Conservation (phyloP, 2,797 vertebrate genomes). For the Microctenopoma lineatum region DNA sequence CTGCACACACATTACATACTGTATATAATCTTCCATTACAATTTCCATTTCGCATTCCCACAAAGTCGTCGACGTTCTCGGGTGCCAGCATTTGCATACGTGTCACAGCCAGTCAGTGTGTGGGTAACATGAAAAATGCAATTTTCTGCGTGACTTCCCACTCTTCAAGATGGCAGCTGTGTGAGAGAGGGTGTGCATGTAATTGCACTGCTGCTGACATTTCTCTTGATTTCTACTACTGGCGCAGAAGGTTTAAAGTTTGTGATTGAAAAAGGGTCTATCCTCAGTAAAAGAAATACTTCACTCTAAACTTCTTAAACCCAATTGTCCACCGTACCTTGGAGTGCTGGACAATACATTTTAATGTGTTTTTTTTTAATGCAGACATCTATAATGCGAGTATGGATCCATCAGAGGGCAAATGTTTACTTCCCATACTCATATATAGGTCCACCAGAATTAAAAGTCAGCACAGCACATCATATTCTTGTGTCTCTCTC, state of each 20-base stretch:
- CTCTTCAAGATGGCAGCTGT: conserved; percentile 42
- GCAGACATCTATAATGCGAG: too few relatives aligned
- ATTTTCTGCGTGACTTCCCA: conserved; percentile 70
- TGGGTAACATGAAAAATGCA: conserved; percentile 54
- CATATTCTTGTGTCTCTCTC: too few relatives aligned
- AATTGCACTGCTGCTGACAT: conserved; percentile 37
- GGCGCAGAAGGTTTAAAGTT: conserved; percentile 24
- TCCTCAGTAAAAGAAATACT: conserved; percentile 25
- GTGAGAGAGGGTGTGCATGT: conserved; percentile 15
- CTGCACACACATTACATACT: conserved; percentile 10
- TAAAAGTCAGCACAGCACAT: too few relatives aligned
- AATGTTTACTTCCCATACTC: too few relatives aligned
- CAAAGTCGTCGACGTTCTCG: conserved; percentile 12
- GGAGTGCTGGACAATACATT: conserved; percentile 31
- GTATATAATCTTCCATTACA: conserved; percentile 32
- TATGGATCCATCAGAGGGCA: too few relatives aligned
- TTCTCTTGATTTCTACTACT: conserved; percentile 32
- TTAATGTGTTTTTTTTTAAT: too few relatives aligned
- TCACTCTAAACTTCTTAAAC: conserved; percentile 14
- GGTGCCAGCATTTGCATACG: conserved; percentile 48
- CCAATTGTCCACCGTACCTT: background rate
- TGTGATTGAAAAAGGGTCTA: conserved; percentile 26
- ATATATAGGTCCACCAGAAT: too few relatives aligned
- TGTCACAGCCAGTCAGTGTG: conserved; percentile 38
- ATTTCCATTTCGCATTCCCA: conserved; percentile 25